Evolutionary conservation across 1,140 invertebrate genomes (phyloP), one percentile per base, ranked within the genome.

Genomic region (Lepidurus packardi): DNA sequence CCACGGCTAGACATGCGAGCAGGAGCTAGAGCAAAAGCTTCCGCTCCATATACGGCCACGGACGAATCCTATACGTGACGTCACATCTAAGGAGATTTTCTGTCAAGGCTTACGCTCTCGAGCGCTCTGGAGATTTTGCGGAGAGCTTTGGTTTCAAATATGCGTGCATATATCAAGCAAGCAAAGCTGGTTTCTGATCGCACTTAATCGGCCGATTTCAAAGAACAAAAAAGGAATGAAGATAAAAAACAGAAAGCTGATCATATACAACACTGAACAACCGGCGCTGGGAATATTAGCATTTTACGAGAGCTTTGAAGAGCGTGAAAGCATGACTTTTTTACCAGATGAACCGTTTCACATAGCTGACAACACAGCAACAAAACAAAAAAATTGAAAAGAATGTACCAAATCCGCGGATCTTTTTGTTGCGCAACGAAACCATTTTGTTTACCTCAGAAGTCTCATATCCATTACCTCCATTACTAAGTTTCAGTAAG

Each of bases 21-120:
- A 13, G 16, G 16, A 65, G 10, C 45, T 47, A 47, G 45, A 47
- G 53, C 53, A 7, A 65, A 65, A 65, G 21, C 53, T 21, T 65
- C 53, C 53, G 13, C 53, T 65, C 53, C 53, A 65, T 65, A 65
- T 65, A 65, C 53, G 53, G 53, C 53, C 53, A 65, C 53, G 21
- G n/a, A 65, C 53, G 53, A 65, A 65, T 65, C n/a, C 53, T 65
- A 65, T 13, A 13, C 53, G 13, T 65, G 53, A 65, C 53, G 53
- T 65, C 53, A 65, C 53, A 21, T 34, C 34, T 34, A 34, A 34
- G 53, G 21, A 65, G 53, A 7, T n/a, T n/a, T 16, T 65, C 53
- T 65, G 53, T 65, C 9, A 16, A 65, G 53, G 21, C 53, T 65
- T 65, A 21, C 53, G 53, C 53, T 65, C 13, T 65, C 9, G 53